These are phyloP conservation scores for Heliothis peltigera DNA, from an alignment of 2,888 invertebrate species.

Conservation along the genomic window DNA sequence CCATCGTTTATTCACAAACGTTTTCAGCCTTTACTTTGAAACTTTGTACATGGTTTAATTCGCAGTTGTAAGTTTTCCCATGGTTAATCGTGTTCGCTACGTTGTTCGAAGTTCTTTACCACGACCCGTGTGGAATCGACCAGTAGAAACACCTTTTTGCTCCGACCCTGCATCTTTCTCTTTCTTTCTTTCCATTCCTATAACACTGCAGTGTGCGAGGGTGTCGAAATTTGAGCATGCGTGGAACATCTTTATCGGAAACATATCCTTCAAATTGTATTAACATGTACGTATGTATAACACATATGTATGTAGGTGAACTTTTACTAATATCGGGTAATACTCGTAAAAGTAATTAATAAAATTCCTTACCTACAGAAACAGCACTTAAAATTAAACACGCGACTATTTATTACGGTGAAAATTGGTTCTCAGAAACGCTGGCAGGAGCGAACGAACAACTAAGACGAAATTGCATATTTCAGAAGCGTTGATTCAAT, in stretches of 20 bases:
- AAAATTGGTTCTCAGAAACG: slow-evolving; percentile 21
- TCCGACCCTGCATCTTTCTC: no score
- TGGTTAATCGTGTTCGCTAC: not conserved
- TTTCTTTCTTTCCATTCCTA: no score
- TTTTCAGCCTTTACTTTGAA: not conserved
- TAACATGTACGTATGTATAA: no score
- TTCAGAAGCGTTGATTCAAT: slow-evolving; percentile 54
- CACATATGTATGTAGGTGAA: no score
- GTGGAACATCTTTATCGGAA: no score
- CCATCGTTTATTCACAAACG: slow-evolving; percentile 11
- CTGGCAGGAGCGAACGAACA: slow-evolving; percentile 5
- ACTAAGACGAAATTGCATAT: slow-evolving; percentile 40
- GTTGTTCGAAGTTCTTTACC: no score
- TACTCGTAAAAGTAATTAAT: not conserved
- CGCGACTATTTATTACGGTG: slow-evolving; percentile 13
- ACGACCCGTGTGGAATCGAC: no score
- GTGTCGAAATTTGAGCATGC: no score
- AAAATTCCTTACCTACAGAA: not conserved
- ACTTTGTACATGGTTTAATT: not conserved
- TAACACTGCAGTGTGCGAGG: no score
- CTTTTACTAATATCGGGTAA: not conserved
- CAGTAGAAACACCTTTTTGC: no score
- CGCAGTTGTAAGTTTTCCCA: not conserved
- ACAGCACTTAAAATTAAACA: slow-evolving; percentile 2
- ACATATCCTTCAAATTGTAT: no score